Base-by-base conservation (phyloP, 2,888 invertebrate species). In the Temnothorax ravouxi region DNA sequence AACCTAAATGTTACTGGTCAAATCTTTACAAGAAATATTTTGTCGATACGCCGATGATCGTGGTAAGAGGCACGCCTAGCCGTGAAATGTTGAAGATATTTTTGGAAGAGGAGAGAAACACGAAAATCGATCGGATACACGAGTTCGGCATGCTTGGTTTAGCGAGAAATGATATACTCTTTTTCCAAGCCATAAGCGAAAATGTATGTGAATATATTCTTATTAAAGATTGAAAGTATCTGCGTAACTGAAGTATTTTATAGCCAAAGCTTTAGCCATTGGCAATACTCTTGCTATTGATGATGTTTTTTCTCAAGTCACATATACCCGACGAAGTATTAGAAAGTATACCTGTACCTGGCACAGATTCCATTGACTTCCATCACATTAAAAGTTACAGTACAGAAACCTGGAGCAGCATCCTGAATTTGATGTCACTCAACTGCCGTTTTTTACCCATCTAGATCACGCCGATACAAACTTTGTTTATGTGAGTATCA, bases 401-500 rank as follows among this genome's bases (percentile, higher is more conserved):
- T 18, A 95, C 95, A 34, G 95, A 95, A 61, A 93, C 93, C 69
- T 87, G 21, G 93, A 95, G 52, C 95, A 95, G 79, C 95, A 95
- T 89, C 95, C 96, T 0, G 95, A 96, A 91, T 95, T 97, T 88
- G 96, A 97, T 93, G 95, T 97, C 15, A 94, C 95, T 1, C 95
- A 96, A 69, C 94, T 98, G 64, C 98, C 98, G 0, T 95, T 98
- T 29, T 97, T 96, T 92, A 96, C 98, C 0, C 97, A 97, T 88
- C 95, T 98, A 72, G 97, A 98, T 95, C 97, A 97, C 93, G 95
- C 98, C 71, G 97, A 97, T 88, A 97, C 98, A 2, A 97, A 97
- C 95, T 98, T 98, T 94, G 97, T 98, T 87, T 97, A 98, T 95
- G 98, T 98, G 95, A 96, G 97, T 96, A 90, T 84, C 47, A 6